Evolutionary conservation across 2,888 invertebrate genomes (phyloP), one percentile per base, ranked within the genome.

Genomic region (Psylliodes chrysocephalus): DNA sequence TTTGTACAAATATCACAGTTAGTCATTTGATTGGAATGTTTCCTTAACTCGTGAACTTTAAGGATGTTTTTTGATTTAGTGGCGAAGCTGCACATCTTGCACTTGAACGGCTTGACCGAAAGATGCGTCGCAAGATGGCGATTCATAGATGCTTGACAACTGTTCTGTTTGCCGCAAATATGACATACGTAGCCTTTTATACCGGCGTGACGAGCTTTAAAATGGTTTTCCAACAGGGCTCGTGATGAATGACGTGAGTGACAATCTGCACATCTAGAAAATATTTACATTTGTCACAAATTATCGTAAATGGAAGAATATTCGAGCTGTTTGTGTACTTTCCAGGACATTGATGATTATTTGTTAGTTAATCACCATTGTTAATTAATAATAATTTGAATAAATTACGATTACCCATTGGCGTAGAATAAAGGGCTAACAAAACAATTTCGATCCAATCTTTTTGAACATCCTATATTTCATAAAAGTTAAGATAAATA

Each of bases 1-100:
- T 76, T 76, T 4, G 67, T 68, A 44, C 76, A 75, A 15, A 74
- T 64, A 47, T 73, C 70, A 47, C 76, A 76, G 5, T 69, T 68
- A 19, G 69, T 65, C 25, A 64, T 66, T 51, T 68, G 64, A 19
- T 67, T 70, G 4, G 67, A 61, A 57, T 72, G 71, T 63, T 68
- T 71, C n/a, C 72, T 63, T 14, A 69, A 67, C 0, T 66, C 64
- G 15, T 73, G 75, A 7, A 71, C 71, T 44, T 71, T 67, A 10
- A 73, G 60, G 33, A 71, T 68, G 22, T 65, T 72, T 28, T 64
- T 51, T 0, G 73, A 73, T 64, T 74, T 74, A 1, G 73, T 70
- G 10, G 68, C 63, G 54, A 72, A 73, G 44, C 66, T 67, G 44
- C 74, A 73, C 14, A 60, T 63, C 61, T 71, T 67, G 46, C 73